These are phyloP conservation scores for Drosophila seguyi DNA, from an alignment of 1,140 invertebrate species.

Conservation along the genomic window DNA sequence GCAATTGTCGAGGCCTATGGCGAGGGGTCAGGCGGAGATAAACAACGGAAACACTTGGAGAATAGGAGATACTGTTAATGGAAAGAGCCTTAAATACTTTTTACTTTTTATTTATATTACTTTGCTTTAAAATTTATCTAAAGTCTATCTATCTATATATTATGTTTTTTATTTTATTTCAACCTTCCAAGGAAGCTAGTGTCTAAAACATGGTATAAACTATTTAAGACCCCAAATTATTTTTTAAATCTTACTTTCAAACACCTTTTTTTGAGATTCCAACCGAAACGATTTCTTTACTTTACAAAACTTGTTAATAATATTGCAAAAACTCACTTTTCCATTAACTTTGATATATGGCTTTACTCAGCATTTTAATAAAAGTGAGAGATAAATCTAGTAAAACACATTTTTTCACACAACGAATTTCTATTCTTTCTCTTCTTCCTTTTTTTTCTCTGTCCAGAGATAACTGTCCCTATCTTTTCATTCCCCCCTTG, in stretches of 20 bases:
- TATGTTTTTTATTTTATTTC: too few species aligned
- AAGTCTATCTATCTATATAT: background rate
- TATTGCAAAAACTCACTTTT: background rate
- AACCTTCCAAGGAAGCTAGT: background rate
- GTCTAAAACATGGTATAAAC: background rate
- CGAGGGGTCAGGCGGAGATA: slow-evolving; percentile 26
- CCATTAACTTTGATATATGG: background rate
- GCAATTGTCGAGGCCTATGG: slow-evolving; percentile 65
- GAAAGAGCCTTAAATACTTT: background rate
- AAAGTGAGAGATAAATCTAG: background rate
- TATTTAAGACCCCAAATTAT: background rate
- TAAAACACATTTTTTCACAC: background rate
- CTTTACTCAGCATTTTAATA: background rate
- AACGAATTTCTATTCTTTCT: background rate
- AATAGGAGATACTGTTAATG: background rate
- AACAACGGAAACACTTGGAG: background rate
- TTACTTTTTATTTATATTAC: too few species aligned
- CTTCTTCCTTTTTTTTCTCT: background rate
- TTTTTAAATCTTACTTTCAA: background rate
- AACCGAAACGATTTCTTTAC: background rate
- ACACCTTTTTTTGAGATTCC: background rate
- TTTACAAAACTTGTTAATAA: background rate
- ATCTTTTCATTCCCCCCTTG: slow-evolving; percentile 6
- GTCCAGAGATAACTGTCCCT: slow-evolving; percentile 27
- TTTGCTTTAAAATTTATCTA: background rate